These are phyloP conservation scores for Cephus runcator DNA, from an alignment of 2,888 invertebrate genomes.

Conservation along the genomic window DNA sequence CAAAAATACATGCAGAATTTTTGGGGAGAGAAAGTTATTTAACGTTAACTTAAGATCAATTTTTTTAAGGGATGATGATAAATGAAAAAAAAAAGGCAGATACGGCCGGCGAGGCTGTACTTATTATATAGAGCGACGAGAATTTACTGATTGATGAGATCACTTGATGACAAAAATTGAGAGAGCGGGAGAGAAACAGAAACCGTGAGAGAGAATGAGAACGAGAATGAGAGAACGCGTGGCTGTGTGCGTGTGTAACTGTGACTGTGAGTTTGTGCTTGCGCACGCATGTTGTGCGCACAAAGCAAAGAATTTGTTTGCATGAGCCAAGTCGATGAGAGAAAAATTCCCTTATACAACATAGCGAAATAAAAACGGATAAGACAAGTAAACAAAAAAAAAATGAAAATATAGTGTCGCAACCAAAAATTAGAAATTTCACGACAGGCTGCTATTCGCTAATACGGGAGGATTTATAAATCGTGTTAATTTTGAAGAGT, in stretches of 20 bases:
- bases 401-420: slow-evolving; percentile 22
- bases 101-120: slow-evolving; percentile 18
- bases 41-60: slow-evolving; percentile 43
- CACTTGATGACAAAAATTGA: background rate
- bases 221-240: background rate
- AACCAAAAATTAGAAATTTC: slow-evolving; percentile 32
- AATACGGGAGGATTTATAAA: slow-evolving; percentile 51
- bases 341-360: background rate
- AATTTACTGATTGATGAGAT: slow-evolving; percentile 38
- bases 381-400: slow-evolving; percentile 18
- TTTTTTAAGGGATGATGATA: slow-evolving; percentile 35
- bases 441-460: slow-evolving; percentile 50
- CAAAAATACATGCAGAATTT: slow-evolving; percentile 30
- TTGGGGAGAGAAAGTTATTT: slow-evolving; percentile 42
- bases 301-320: background rate
- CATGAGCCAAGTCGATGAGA: background rate
- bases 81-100: slow-evolving; percentile 1
- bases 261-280: background rate
- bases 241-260: background rate
- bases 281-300: background rate
- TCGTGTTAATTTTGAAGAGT: slow-evolving; percentile 51
- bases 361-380: slow-evolving; percentile 10
- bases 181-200: background rate
- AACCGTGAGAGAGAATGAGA: background rate
- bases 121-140: slow-evolving; percentile 28